Percentiles rank a stretch among this genome's conserved stretches.
Conservation (phyloP, 2,113 vertebrate species). For the Loxodonta africana region DNA sequence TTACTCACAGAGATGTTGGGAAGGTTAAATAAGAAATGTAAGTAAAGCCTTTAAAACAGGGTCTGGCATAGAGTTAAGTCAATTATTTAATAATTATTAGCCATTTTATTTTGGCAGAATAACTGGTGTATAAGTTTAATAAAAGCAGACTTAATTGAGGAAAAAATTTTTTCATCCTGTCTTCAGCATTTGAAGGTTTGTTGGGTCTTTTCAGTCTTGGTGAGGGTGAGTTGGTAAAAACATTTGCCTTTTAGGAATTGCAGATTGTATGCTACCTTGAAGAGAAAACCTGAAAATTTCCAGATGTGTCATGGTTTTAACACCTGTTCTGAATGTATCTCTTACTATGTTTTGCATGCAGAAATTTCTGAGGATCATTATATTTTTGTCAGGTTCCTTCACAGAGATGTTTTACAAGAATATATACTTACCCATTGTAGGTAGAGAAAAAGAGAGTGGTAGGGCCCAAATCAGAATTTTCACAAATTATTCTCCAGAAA, state of each 20-base stretch:
- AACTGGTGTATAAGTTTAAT: background rate
- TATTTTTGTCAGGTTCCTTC: background rate
- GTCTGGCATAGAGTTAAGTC: background rate
- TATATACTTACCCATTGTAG: background rate
- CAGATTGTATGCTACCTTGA: conserved; percentile 14
- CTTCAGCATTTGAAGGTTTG: background rate
- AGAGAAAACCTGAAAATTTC: conserved; percentile 56
- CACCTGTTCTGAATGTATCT: background rate
- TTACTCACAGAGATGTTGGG: background rate
- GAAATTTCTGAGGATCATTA: conserved; percentile 13
- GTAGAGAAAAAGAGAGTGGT: background rate
- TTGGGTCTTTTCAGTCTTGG: conserved; percentile 14
- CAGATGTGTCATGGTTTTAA: background rate
- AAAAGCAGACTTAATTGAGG: background rate
- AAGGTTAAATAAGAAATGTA: background rate
- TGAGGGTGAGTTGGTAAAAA: background rate
- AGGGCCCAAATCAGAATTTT: background rate
- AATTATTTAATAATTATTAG: background rate
- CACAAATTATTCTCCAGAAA: background rate
- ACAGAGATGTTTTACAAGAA: background rate
- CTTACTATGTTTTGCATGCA: conserved; percentile 35
- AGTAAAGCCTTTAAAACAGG: background rate
- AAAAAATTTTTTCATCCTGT: background rate
- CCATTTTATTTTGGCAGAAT: conserved; percentile 48
- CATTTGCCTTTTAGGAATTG: conserved; percentile 54